Percentiles rank a stretch among this genome's conserved stretches.
Evolutionary conservation across 2,797 vertebrate species (phyloP).

Genomic region (Lagorchestes hirsutus): DNA sequence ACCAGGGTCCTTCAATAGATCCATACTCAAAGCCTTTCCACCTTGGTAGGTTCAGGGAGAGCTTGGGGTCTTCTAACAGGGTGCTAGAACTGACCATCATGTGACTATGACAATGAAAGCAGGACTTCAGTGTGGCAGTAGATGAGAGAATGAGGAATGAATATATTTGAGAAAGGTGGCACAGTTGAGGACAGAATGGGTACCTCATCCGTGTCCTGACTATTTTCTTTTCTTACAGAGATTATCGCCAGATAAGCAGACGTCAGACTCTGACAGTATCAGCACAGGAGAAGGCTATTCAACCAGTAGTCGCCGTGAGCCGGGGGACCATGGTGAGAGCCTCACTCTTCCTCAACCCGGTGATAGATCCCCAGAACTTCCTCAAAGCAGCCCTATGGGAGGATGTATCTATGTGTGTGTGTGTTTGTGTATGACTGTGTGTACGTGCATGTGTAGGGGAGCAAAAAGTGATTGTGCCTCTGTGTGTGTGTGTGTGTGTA

Average conservation of each 20-base stretch:
- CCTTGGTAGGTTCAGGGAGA: not conserved
- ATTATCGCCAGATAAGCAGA: conserved; percentile 91
- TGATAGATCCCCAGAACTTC: not conserved
- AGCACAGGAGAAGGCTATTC: conserved; percentile 86
- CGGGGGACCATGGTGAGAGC: conserved; percentile 86
- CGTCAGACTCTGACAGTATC: conserved; percentile 94
- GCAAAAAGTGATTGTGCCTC: not conserved
- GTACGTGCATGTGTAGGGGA: not conserved
- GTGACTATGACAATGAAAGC: not conserved
- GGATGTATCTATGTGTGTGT: no score
- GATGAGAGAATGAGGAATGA: not conserved
- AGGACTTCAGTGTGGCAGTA: not conserved
- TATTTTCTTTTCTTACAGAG: conserved; percentile 83
- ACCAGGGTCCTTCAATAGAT: not conserved
- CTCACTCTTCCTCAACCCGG: not conserved
- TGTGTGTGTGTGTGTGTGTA: not conserved
- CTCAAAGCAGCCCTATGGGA: not conserved
- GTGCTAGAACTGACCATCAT: not conserved
- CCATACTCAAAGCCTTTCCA: not conserved
- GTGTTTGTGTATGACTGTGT: not conserved
- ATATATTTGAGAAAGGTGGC: not conserved
- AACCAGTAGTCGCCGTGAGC: conserved; percentile 81
- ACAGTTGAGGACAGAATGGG: conserved; percentile 9
- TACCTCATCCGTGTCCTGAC: not conserved
- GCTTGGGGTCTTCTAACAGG: not conserved